phyloP scores from a whole-genome alignment of 2,888 invertebrate genomes.

The Phoronis australis region DNA sequence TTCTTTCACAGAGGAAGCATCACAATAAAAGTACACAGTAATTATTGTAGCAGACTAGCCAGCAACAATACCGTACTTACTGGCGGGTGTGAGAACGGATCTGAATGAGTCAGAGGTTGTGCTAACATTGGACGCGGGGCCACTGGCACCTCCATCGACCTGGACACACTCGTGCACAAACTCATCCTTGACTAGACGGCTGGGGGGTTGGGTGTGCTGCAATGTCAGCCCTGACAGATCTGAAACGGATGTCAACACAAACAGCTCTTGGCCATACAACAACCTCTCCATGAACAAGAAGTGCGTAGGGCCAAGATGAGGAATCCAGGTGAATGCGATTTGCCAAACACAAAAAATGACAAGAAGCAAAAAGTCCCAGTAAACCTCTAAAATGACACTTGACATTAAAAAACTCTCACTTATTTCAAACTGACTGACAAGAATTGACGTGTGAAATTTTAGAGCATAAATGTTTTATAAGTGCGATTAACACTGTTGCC shows the following conservation, averaged over 20 bases:
- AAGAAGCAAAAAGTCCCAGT: not conserved
- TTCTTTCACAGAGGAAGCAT: too few species aligned
- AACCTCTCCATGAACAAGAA: not conserved
- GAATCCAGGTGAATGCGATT: too few species aligned
- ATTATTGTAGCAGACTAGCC: too few species aligned
- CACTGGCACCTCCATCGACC: not conserved
- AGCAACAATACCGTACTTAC: too few species aligned
- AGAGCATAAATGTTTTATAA: too few species aligned
- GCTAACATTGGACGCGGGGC: not conserved
- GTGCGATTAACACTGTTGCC: too few species aligned
- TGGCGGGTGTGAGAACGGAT: too few species aligned
- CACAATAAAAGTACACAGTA: too few species aligned
- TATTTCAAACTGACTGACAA: too few species aligned
- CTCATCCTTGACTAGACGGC: constrained; percentile 85
- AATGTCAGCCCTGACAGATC: constrained; percentile 88
- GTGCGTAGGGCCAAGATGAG: not conserved
- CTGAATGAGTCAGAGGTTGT: too few species aligned
- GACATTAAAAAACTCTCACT: too few species aligned
- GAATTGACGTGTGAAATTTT: too few species aligned
- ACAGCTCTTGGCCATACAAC: not conserved
- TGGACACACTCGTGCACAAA: constrained; percentile 54
- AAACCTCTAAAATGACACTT: not conserved
- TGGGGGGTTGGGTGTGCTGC: constrained; percentile 56
- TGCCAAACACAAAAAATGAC: not conserved
- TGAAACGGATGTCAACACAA: constrained; percentile 50